Base-by-base conservation (phyloP, 2,797 vertebrate genomes). In the Sebastes trivittatus region DNA sequence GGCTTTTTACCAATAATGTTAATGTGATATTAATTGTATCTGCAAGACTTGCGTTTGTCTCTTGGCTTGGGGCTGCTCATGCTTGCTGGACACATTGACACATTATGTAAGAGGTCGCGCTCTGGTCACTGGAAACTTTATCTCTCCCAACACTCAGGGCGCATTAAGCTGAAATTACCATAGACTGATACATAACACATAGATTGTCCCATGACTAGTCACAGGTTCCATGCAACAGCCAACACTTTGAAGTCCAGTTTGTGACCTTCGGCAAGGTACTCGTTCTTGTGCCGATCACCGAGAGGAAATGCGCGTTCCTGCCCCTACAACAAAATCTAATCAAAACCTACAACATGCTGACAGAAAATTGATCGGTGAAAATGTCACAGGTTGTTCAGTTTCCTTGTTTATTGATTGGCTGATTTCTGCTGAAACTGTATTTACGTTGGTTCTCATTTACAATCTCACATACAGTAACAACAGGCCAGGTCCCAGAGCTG, bases 101-200 rank as follows among this genome's bases (percentile, higher is more conserved):
- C 66, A 36, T 93, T 90, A 90, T 86, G 59, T 87, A 85, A 93
- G 32, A 78, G 86, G 87, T 92, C 59, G 1, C 38, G 3, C 73
- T 62, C 27, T 65, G 89, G 81, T 62, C 88, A 84, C 62, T 82
- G 77, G 88, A 87, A 87, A 91, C 79, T 32, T 84, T 81, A 89
- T 91, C 88, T 82, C 55, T 7, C 54, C 72, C 49, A 20, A 72
- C 89, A 84, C 76, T 75, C 72, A 29, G 34, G 54, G 27, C 1
- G 27, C 16, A 29, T 84, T 77, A 32, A 81, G 34, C 16, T 75
- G 20, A 80, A 86, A 79, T 56, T 5, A 71, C 54, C 38, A 74
- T 32, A 61, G 32, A 61, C 79, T 2, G 69, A 82, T 71, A 67
- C 34, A 77, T 22, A 66, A 61, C 42, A 66, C 46, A 38, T 2